Evolutionary conservation across 2,888 invertebrate species (phyloP).

Genomic region (Drosophila mettleri): DNA sequence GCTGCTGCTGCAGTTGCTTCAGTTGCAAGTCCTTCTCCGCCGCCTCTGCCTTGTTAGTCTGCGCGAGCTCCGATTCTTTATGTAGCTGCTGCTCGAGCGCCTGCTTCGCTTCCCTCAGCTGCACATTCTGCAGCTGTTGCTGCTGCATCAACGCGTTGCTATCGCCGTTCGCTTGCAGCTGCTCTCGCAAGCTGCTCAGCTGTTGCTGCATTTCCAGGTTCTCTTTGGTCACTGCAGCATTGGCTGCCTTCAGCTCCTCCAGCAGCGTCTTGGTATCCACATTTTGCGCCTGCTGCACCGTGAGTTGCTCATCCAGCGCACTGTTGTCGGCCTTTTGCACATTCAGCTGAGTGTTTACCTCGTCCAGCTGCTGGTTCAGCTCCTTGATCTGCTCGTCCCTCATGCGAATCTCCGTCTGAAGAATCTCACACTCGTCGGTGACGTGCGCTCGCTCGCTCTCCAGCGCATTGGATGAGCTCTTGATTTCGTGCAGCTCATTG

Average conservation of each 20-base stretch:
- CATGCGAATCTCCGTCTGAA: slow-evolving; percentile 74
- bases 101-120: slow-evolving; percentile 10
- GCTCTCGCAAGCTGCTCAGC: slow-evolving; percentile 17
- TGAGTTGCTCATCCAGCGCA: slow-evolving; percentile 77
- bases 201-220: slow-evolving; percentile 27
- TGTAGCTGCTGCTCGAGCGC: slow-evolving; percentile 13
- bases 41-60: background rate
- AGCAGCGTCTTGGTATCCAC: slow-evolving; percentile 47
- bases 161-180: slow-evolving; percentile 19
- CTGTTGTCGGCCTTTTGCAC: slow-evolving; percentile 77
- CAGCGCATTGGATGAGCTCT: slow-evolving; percentile 53
- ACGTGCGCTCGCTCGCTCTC: slow-evolving; percentile 68
- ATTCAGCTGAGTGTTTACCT: slow-evolving; percentile 69
- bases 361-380: slow-evolving; percentile 64
- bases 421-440: slow-evolving; percentile 70
- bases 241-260: slow-evolving; percentile 62
- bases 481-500: slow-evolving; percentile 55
- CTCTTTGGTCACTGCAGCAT: slow-evolving; percentile 46
- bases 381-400: slow-evolving; percentile 70
- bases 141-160: slow-evolving; percentile 16
- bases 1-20: slow-evolving; percentile 17
- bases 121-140: slow-evolving; percentile 7
- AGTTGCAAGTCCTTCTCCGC: slow-evolving; percentile 6
- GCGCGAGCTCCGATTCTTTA: background rate
- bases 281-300: slow-evolving; percentile 56